Evolutionary conservation across 2,797 vertebrate genomes (phyloP).

Genomic region (Anguilla marmorata): DNA sequence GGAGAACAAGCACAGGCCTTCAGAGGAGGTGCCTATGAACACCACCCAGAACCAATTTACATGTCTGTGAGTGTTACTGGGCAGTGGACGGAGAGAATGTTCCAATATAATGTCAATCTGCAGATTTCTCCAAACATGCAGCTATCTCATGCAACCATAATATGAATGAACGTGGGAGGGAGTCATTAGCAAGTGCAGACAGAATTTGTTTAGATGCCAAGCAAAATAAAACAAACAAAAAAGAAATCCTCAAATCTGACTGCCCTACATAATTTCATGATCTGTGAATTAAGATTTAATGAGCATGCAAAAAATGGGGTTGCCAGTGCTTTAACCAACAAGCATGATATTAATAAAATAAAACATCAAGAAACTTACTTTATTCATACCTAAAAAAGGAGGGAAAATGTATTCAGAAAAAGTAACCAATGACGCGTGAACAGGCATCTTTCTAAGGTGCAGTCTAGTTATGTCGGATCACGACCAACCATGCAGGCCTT

Average conservation of each 20-base stretch:
- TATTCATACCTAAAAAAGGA: slow-evolving; percentile 77
- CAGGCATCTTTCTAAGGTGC: slow-evolving; percentile 32
- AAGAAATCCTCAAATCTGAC: neutral
- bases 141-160: neutral
- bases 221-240: slow-evolving; percentile 16
- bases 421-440: slow-evolving; percentile 62
- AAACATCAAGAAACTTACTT: slow-evolving; percentile 73
- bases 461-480: neutral
- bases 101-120: slow-evolving; percentile 9
- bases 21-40: neutral
- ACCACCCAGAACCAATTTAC: neutral
- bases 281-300: neutral
- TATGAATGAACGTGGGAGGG: neutral
- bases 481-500: neutral
- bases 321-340: slow-evolving; percentile 24
- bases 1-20: neutral
- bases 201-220: slow-evolving; percentile 9
- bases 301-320: slow-evolving; percentile 13
- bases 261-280: neutral
- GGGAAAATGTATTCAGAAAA: slow-evolving; percentile 56
- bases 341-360: slow-evolving; percentile 22
- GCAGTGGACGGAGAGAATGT: neutral
- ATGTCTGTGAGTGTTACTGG: neutral
- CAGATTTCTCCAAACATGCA: neutral
- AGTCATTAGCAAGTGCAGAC: neutral